A percentile compares a stretch with the other conserved stretches of the same genome.
Evolutionary conservation across 2,888 invertebrate species (phyloP).

Genomic region (Melanostoma mellinum): DNA sequence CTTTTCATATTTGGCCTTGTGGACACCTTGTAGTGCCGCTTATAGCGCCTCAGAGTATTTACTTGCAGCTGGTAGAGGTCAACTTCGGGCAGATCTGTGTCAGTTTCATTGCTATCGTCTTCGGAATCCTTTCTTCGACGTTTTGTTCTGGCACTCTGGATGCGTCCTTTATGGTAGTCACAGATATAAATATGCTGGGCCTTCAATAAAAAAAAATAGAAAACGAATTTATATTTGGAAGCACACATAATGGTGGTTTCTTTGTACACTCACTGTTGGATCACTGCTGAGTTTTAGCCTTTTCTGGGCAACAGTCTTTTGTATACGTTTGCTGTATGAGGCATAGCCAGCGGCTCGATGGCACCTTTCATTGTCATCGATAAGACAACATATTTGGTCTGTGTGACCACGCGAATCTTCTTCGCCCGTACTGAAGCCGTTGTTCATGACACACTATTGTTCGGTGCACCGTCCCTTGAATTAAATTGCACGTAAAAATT

Average conservation of each 20-base stretch:
- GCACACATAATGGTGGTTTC: neutral
- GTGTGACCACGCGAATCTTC: slow-evolving; percentile 94
- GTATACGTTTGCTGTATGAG: slow-evolving; percentile 97
- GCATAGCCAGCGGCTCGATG: slow-evolving; percentile 89
- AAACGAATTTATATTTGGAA: neutral
- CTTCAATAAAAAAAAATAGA: slow-evolving; percentile 82
- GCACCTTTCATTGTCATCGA: slow-evolving; percentile 94
- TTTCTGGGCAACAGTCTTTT: slow-evolving; percentile 96
- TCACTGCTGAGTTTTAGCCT: slow-evolving; percentile 94
- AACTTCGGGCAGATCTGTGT: slow-evolving; percentile 94
- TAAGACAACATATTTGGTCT: slow-evolving; percentile 95
- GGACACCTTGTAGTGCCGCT: slow-evolving; percentile 95
- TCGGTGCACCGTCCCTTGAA: slow-evolving; percentile 37
- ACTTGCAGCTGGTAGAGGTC: slow-evolving; percentile 96
- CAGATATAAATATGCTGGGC: slow-evolving; percentile 98
- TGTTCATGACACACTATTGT: slow-evolving; percentile 80
- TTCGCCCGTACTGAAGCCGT: slow-evolving; percentile 95
- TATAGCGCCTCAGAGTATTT: slow-evolving; percentile 96
- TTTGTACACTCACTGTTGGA: slow-evolving; percentile 83
- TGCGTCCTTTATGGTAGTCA: slow-evolving; percentile 97
- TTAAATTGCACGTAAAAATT: slow-evolving; percentile 43
- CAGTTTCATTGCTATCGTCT: slow-evolving; percentile 96
- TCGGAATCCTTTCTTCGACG: slow-evolving; percentile 96
- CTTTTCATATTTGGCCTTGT: slow-evolving; percentile 96
- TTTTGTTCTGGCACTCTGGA: slow-evolving; percentile 96